Percentiles rank a stretch among this genome's conserved stretches.
phyloP scores from a whole-genome alignment of 2,797 vertebrate genomes.

The Cottoperca gobio region DNA sequence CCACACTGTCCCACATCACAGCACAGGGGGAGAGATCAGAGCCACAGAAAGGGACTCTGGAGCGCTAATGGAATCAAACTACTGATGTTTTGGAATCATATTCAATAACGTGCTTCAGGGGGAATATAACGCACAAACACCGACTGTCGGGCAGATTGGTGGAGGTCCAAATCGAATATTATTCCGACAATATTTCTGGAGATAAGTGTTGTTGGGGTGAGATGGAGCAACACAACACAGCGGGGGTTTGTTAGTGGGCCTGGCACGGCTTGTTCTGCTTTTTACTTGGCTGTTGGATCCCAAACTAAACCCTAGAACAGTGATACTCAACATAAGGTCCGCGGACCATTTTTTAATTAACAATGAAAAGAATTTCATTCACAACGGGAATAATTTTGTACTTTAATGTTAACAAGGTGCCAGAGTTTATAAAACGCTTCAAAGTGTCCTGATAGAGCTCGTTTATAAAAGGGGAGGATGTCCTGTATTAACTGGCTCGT shows the following conservation, averaged over 20 bases:
- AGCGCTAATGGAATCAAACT: constrained; percentile 41
- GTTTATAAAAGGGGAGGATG: no score
- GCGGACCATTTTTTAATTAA: no score
- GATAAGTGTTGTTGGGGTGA: constrained; percentile 1
- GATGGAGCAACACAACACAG: not conserved
- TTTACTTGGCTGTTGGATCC: not conserved
- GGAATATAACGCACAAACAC: not conserved
- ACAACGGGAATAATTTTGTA: no score
- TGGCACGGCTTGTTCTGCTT: not conserved
- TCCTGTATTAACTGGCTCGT: no score
- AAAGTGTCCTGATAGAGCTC: no score
- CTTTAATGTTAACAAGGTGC: no score
- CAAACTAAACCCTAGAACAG: not conserved
- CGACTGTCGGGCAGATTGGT: not conserved
- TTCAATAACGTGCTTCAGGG: constrained; percentile 33
- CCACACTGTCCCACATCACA: constrained; percentile 51
- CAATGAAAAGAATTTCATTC: no score
- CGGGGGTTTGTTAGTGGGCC: not conserved
- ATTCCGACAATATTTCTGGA: constrained; percentile 5
- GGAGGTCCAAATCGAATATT: constrained; percentile 21
- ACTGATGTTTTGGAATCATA: constrained; percentile 33
- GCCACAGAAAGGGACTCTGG: not conserved
- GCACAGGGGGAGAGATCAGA: constrained; percentile 4
- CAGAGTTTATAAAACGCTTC: no score
- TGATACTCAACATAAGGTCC: no score